phyloP scores from a whole-genome alignment of 2,113 vertebrate genomes.

The Entosphenus tridentatus region DNA sequence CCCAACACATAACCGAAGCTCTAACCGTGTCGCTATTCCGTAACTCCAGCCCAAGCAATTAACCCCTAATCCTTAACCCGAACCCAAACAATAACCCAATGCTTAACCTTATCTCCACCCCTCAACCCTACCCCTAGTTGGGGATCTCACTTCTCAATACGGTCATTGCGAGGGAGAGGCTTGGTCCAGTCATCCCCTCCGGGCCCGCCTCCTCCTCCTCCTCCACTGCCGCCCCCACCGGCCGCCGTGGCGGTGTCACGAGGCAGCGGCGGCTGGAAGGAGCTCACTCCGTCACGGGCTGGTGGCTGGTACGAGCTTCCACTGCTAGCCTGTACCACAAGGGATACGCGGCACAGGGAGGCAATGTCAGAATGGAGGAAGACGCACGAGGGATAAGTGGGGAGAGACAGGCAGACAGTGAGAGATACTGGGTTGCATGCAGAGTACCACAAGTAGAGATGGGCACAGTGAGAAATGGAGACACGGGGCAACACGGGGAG shows the following conservation, averaged over 20 bases:
- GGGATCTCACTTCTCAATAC: conserved; percentile 1
- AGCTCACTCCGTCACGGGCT: not conserved
- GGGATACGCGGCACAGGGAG: not conserved
- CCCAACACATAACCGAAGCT: not conserved
- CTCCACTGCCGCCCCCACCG: conserved; percentile 1
- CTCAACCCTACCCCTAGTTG: not conserved
- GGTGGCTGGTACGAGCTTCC: not conserved
- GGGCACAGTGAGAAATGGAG: not conserved
- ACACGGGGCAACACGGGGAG: not conserved
- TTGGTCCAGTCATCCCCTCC: not conserved
- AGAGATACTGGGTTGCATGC: not conserved
- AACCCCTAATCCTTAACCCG: not conserved
- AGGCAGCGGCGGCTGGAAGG: not conserved
- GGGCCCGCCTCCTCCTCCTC: not conserved
- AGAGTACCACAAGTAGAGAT: not conserved
- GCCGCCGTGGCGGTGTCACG: not conserved
- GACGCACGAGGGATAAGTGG: not conserved
- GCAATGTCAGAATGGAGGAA: not conserved
- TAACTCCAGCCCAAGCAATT: not conserved
- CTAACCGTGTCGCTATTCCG: not conserved
- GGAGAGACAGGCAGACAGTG: not conserved
- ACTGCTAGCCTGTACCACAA: not conserved
- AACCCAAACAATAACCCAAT: not conserved
- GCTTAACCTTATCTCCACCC: not conserved
- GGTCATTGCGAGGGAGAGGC: conserved; percentile 3